A percentile compares a stretch with the other conserved stretches of the same genome.
phyloP scores from a whole-genome alignment of 2,888 invertebrate species.

The Acrocyrtus sp. region DNA sequence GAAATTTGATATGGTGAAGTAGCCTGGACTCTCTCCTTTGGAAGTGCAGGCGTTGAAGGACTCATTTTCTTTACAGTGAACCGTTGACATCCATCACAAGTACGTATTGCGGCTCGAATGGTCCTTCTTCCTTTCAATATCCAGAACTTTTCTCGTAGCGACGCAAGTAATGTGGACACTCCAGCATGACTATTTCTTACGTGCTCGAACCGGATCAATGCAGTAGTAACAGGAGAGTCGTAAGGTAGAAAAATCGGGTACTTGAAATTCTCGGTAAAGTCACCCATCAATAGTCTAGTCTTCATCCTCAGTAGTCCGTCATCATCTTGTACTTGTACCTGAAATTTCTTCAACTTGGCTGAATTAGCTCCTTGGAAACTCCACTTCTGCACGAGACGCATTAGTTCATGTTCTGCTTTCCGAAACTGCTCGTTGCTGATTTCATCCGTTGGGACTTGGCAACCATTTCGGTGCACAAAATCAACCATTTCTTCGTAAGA shows the following conservation, averaged over 20 bases:
- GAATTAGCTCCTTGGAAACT: neutral
- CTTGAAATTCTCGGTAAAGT: neutral
- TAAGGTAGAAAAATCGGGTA: neutral
- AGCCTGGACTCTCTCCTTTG: neutral
- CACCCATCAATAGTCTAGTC: neutral
- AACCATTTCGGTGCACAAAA: neutral
- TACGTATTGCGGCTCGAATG: neutral
- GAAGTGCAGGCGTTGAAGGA: neutral
- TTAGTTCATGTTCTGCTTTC: neutral
- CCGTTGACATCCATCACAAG: neutral
- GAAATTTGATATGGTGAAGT: neutral
- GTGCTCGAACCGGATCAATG: neutral
- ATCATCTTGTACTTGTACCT: neutral
- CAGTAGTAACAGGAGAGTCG: neutral
- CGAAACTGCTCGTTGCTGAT: neutral
- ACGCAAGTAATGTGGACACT: neutral
- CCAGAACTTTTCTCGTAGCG: conserved; percentile 9
- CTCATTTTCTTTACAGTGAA: neutral
- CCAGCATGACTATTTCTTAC: neutral
- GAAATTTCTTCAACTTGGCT: neutral
- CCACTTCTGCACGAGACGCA: neutral
- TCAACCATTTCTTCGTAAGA: neutral
- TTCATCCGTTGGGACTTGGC: neutral
- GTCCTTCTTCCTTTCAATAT: neutral
- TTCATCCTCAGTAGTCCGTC: neutral